Evolutionary conservation across 2,888 invertebrate species (phyloP), one percentile per base, ranked within the genome.

Genomic region (Sinelater perroti): DNA sequence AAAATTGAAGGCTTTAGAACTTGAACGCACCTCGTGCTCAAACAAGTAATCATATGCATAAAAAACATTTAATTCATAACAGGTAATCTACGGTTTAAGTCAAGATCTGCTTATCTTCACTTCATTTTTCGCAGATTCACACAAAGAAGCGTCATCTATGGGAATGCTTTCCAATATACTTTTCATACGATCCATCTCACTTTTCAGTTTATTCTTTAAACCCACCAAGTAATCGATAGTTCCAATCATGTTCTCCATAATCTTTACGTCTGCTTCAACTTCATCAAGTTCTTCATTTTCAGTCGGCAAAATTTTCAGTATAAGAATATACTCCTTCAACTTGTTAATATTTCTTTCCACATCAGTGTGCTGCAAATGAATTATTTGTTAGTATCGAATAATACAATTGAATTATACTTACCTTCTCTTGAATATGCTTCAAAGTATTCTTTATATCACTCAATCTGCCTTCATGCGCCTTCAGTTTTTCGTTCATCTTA

Each of bases 251-350:
- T 49, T 10, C 35, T 55, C 55, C 5, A 60, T 8, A 24, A 17
- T 50, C 31, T 45, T 16, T 11, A 64, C 56, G 47, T 67, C 62
- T 10, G 47, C 16, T 44, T 62, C 52, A 18, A 61, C 56, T 38
- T 21, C 7, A 13, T 47, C 21, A 5, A 64, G 26, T 13, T 58
- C 31, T 2, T 40, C 16, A 5, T 56, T 24, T 6, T 31, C 20
- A 26, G 26, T 31, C 7, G 50, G 50, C 28, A 64, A 11, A 1
- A 10, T 3, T 18, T 36, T 38, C 26, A 60, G 28, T 20, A 56
- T 2, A 17, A 38, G 17, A 1, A 52, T 30, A 20, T 47, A 47
- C 13, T 51, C 55, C 17, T 42, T 10, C 16, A 57, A 21, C 18
- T 11, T 6, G 26, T 35, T 31, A 24, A 61, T 49, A 7, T 36